phyloP scores from a whole-genome alignment of 2,113 vertebrate genomes.

The Daphoenositta chrysoptera region DNA sequence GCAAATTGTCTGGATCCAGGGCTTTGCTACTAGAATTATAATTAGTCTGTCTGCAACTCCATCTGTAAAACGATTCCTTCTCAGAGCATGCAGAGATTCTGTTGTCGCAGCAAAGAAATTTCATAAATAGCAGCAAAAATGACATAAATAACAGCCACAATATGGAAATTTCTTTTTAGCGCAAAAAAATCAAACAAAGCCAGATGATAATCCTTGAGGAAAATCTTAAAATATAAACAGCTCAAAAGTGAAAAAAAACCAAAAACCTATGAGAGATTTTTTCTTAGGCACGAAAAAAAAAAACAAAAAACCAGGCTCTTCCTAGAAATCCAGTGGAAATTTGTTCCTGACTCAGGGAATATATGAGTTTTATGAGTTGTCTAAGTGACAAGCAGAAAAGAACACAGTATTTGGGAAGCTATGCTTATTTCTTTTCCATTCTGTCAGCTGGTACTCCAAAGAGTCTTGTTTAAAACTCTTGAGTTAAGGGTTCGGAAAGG shows the following conservation, averaged over 20 bases:
- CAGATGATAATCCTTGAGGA: background rate
- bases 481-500: background rate
- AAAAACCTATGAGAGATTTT: background rate
- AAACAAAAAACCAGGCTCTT: background rate
- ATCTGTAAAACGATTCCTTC: background rate
- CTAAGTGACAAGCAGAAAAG: background rate
- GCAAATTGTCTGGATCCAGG: background rate
- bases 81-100: background rate
- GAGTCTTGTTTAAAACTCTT: background rate
- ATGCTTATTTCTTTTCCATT: background rate
- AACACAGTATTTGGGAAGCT: background rate
- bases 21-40: background rate
- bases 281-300: background rate
- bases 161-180: background rate
- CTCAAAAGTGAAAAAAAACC: background rate
- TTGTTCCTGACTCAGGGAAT: background rate
- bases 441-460: background rate
- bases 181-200: background rate
- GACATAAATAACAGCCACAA: background rate
- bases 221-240: background rate
- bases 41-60: background rate
- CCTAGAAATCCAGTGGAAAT: background rate
- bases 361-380: background rate
- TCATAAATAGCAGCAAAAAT: background rate
- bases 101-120: background rate